Base-by-base conservation (phyloP, 2,797 vertebrate genomes). In the Hydrolagus colliei region DNA sequence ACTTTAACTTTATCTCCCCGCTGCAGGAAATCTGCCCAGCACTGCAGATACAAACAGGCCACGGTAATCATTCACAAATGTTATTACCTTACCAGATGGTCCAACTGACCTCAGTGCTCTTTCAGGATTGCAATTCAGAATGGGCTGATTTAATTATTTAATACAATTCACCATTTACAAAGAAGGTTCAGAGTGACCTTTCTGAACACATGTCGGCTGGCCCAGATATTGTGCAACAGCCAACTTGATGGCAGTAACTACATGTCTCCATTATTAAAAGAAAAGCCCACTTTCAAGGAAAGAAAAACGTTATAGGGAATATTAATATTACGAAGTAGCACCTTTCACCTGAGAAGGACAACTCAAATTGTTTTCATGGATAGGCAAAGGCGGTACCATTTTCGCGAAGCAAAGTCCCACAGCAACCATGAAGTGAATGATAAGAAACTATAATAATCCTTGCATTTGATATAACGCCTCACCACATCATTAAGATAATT, bases 51-150 rank as follows among this genome's bases (percentile, higher is more conserved):
- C 65, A 35, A 68, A 84, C 65, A 71, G 79, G 71, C 65, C 65
- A 84, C 79, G 71, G 65, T 71, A 84, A 84, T 84, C 65, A 84
- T 68, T 84, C 79, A 84, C 65, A 68, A 71, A 84, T 16, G 16
- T 16, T 71, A 84, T 84, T 84, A 84, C 41, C 65, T 84, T 84
- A 41, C 79, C 79, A 84, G 79, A 84, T 84, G 79, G 79, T 84
- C 79, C 71, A 32, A 20, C 16, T 84, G 65, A 84, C 65, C 79
- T 84, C 16, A 0, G 6, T 71, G 65, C 71, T 32, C 35, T 84
- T 84, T 71, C 27, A 68, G 52, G 63, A 84, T 84, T 35, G 52
- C 79, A 68, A 84, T 71, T 84, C 79, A 82, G 68, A 82, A 65
- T 68, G 32, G 65, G 16, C n/a, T 84, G 79, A 82, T 68, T 82